Evolutionary conservation across 92 coral and sea anemone species (phyloP).

Genomic region (Bergia sp.): DNA sequence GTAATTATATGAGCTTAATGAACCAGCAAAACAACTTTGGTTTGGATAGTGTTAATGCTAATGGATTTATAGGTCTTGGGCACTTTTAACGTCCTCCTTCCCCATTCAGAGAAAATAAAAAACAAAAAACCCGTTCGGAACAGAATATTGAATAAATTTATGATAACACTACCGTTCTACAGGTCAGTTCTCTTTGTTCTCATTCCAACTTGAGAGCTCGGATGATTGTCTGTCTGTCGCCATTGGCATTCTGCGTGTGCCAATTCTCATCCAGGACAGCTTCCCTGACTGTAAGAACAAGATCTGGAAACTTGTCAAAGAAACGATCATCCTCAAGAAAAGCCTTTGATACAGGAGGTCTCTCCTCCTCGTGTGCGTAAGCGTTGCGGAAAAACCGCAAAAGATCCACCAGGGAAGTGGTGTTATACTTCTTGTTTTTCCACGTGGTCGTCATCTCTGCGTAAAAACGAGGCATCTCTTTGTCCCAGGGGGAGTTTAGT

Average conservation of each 20-base stretch:
- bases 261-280: slow-evolving; percentile 43
- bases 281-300: slow-evolving; percentile 57
- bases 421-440: slow-evolving; percentile 37
- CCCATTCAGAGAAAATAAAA: too few species aligned
- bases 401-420: slow-evolving; percentile 47
- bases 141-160: too few species aligned
- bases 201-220: neutral
- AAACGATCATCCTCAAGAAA: slow-evolving; percentile 38
- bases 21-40: too few species aligned
- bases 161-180: too few species aligned
- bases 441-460: slow-evolving; percentile 31
- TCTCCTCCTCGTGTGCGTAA: slow-evolving; percentile 67
- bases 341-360: slow-evolving; percentile 26
- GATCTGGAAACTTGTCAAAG: slow-evolving; percentile 53
- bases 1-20: too few species aligned
- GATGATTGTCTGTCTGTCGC: neutral
- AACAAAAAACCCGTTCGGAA: too few species aligned
- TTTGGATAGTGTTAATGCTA: too few species aligned
- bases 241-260: slow-evolving; percentile 5
- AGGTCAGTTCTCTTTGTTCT: too few species aligned
- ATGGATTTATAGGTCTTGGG: too few species aligned
- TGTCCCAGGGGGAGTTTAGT: slow-evolving; percentile 37
- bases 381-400: slow-evolving; percentile 69
- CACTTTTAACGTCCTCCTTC: too few species aligned
- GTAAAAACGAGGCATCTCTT: slow-evolving; percentile 32